Evolutionary conservation across 2,797 vertebrate genomes (phyloP), one percentile per base, ranked within the genome.

Genomic region (Falco concolor): DNA sequence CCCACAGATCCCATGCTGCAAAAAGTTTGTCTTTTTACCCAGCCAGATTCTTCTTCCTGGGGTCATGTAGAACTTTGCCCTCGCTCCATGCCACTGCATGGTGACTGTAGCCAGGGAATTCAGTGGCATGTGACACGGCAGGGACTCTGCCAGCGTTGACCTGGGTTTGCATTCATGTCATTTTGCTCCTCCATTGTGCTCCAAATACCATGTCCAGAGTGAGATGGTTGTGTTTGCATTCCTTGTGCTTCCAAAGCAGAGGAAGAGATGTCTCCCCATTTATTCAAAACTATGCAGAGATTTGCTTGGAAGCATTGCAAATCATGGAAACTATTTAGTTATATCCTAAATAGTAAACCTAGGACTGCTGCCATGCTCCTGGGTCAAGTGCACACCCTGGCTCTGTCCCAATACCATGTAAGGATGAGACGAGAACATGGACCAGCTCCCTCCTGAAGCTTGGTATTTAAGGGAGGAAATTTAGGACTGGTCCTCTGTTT

Each of bases 271-370:
- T 79, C 36, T 95, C 81, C 45, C 38, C 42, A 42, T 85, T 89
- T 94, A 79, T 94, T 80, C 60, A 72, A 85, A 92, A 89, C 52
- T 89, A 70, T 84, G 84, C 34, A 78, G 78, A 95, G 64, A 72
- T 93, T 90, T 92, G 72, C 78, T 83, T 95, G 78, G 86, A 90
- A 89, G 89, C 56, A 87, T 70, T 93, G 92, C 90, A 96, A 96
- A 91, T 84, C 40, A 61, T 13, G 93, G 90, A 94, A 96, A 95
- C 75, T 94, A 92, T 96, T 94, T 52, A 70, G 64, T 89, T 87
- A 54, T 74, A 80, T 83, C 78, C 75, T 92, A 93, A 94, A 95
- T 87, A 92, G 75, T 72, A 90, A 94, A 93, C 50, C 50, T 72
- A 83, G 86, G 88, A 83, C 30, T 81, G 80, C 49, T 93, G 87